phyloP scores from a whole-genome alignment of 2,113 vertebrate genomes.

The Columbina picui region DNA sequence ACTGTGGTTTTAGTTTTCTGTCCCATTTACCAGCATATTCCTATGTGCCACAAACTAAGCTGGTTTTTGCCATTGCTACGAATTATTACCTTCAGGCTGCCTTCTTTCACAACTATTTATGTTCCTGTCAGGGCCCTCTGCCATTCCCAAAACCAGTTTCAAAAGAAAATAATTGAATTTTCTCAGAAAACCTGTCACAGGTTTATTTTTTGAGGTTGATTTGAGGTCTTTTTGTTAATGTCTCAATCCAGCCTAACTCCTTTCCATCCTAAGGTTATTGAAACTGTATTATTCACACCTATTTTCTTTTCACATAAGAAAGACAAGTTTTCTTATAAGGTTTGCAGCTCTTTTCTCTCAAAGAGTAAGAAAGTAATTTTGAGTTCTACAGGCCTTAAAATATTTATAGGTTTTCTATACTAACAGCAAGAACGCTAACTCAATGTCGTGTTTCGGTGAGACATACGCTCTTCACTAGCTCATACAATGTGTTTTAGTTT shows the following conservation, averaged over 20 bases:
- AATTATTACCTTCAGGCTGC: not conserved
- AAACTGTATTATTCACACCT: not conserved
- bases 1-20: not conserved
- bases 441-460: not conserved
- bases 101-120: not conserved
- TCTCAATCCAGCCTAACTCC: not conserved
- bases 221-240: not conserved
- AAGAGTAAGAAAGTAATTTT: not conserved
- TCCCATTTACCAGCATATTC: not conserved
- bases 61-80: not conserved
- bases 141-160: not conserved
- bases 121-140: not conserved
- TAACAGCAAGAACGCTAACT: not conserved
- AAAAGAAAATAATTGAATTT: not conserved
- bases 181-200: not conserved
- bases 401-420: not conserved
- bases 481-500: not conserved
- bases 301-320: not conserved
- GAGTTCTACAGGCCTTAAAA: not conserved
- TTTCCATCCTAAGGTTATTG: not conserved
- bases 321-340: not conserved
- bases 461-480: not conserved
- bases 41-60: not conserved
- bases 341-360: not conserved
- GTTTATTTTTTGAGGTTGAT: not conserved